Percentiles rank a stretch among this genome's conserved stretches.
These are phyloP conservation scores for Stenodema calcarata DNA, from an alignment of 2,888 invertebrate species.

Conservation along the genomic window DNA sequence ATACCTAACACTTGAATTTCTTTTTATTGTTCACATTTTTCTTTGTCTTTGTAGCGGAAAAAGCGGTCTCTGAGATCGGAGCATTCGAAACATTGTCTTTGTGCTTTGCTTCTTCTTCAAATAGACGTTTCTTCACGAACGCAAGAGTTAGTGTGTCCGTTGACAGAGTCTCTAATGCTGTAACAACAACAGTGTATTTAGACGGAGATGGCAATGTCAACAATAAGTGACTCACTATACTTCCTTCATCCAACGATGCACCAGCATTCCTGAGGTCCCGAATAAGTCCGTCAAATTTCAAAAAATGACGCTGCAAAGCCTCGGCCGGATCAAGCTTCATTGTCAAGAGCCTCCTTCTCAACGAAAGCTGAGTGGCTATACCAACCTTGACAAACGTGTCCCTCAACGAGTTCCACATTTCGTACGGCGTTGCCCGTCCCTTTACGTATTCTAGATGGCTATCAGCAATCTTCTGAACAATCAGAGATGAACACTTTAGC, in stretches of 20 bases:
- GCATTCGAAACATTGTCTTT: background rate
- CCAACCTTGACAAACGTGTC: background rate
- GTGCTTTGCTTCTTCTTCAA: background rate
- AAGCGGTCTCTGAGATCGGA: background rate
- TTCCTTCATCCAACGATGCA: background rate
- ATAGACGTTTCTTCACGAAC: background rate
- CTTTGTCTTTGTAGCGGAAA: background rate
- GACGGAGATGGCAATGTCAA: background rate
- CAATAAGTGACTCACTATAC: background rate
- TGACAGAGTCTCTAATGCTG: background rate
- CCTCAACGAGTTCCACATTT: background rate
- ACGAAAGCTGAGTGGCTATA: background rate
- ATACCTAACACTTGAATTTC: background rate
- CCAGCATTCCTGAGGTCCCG: background rate
- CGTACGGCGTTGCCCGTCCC: background rate
- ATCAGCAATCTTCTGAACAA: background rate
- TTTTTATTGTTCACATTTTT: background rate
- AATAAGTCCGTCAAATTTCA: background rate
- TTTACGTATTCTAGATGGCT: background rate
- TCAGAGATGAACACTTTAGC: background rate
- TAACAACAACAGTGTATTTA: background rate
- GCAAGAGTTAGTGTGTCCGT: background rate
- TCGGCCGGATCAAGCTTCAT: background rate
- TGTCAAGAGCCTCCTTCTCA: background rate
- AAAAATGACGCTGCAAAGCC: background rate